These are phyloP conservation scores for Temnopleurus reevesii DNA, from an alignment of 53 echinoderm and acorn worm species.

Conservation along the genomic window DNA sequence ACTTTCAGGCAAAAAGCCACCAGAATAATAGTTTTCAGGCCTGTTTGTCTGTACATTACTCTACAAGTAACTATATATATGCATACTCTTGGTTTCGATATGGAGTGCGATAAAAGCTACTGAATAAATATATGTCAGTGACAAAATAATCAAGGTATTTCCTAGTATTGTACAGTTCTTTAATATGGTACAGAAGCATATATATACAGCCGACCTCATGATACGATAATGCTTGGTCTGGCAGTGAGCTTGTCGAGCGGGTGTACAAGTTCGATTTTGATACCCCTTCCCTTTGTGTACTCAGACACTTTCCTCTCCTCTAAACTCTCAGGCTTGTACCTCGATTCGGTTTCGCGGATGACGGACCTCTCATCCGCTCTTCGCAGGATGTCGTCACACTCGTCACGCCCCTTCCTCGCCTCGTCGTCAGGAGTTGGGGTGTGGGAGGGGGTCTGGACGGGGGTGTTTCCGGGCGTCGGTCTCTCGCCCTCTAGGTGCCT, in stretches of 20 bases:
- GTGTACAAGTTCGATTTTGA: conserved; percentile 92
- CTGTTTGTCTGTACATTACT: not conserved
- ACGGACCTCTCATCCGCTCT: conserved; percentile 63
- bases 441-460: conserved; percentile 91
- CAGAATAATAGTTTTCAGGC: not conserved
- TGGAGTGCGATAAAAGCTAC: not conserved
- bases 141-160: conserved; percentile 61
- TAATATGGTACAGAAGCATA: not conserved
- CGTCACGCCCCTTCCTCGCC: conserved; percentile 72
- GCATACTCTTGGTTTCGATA: not conserved
- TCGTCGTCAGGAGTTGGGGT: conserved; percentile 98
- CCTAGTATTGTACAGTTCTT: conserved; percentile 52
- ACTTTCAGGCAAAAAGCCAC: not conserved
- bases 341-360: conserved; percentile 43
- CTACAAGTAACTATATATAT: not conserved
- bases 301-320: conserved; percentile 62
- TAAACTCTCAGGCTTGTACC: conserved; percentile 2
- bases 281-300: conserved; percentile 61
- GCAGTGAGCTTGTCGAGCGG: conserved; percentile 90
- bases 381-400: conserved; percentile 68
- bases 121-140: conserved; percentile 61
- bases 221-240: conserved; percentile 93
- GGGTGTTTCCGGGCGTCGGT: conserved; percentile 83
- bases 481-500: conserved; percentile 92
- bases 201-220: conserved; percentile 61